These are phyloP conservation scores for Brachycybe producta DNA, from an alignment of 2,888 invertebrate genomes.

Conservation along the genomic window DNA sequence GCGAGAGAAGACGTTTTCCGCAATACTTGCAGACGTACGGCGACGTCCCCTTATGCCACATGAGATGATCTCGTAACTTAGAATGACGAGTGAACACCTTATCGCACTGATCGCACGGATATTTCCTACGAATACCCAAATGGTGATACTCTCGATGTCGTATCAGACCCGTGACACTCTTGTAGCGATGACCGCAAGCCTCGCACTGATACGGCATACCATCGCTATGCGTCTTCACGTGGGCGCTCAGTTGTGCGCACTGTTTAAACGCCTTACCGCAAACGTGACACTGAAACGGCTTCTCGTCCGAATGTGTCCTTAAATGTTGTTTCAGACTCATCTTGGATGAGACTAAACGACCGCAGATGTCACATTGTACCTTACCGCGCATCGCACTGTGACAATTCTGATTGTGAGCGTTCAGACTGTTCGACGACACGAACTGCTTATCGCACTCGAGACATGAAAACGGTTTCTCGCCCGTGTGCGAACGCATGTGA, in stretches of 20 bases:
- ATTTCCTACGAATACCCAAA: slow-evolving; percentile 5
- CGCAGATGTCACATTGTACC: slow-evolving; percentile 7
- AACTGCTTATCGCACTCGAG: background rate
- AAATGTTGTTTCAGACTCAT: slow-evolving; percentile 1
- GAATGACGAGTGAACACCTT: slow-evolving; percentile 33
- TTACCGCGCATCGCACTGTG: slow-evolving; percentile 9
- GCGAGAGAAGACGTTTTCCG: slow-evolving; percentile 9
- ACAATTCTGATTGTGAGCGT: slow-evolving; percentile 20
- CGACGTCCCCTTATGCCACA: slow-evolving; percentile 6
- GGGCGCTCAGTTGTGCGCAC: slow-evolving; percentile 1
- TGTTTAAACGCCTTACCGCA: slow-evolving; percentile 8
- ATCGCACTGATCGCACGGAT: slow-evolving; percentile 23
- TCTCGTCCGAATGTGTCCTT: slow-evolving; percentile 2
- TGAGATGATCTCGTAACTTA: slow-evolving; percentile 26
- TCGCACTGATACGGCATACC: slow-evolving; percentile 7
- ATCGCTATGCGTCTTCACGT: slow-evolving; percentile 4
- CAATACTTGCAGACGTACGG: slow-evolving; percentile 12
- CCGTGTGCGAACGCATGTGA: too few species aligned
- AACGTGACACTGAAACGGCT: slow-evolving; percentile 5
- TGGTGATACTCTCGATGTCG: slow-evolving; percentile 8
- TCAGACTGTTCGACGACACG: background rate
- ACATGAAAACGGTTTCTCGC: slow-evolving; percentile 5
- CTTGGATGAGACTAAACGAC: slow-evolving; percentile 2
- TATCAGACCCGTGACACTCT: slow-evolving; percentile 3
- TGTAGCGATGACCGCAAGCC: slow-evolving; percentile 6